Base-by-base conservation (phyloP, 2,113 vertebrate species). In the Forbesichthys papilliferus region DNA sequence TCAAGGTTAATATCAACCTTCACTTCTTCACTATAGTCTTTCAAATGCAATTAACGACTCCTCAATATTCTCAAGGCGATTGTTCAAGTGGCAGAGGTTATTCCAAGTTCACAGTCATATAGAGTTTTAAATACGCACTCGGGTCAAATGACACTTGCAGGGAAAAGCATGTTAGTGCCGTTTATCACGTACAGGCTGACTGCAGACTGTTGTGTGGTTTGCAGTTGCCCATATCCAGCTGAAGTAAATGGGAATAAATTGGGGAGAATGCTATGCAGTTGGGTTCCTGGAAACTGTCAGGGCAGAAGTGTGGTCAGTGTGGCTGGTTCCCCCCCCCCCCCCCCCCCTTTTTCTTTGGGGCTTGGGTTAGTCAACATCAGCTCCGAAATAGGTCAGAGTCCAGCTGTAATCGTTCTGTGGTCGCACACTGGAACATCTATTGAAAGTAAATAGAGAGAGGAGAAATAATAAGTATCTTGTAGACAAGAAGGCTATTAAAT, bases 361-460 rank as follows among this genome's bases (percentile, higher is more conserved):
- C 90, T 86, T 71, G 86, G 89, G 79, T 81, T 85, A 64, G 82
- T 87, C 82, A 75, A 88, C 84, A 83, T 89, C 77, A 71, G 85
- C 84, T 91, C 82, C 86, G 84, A 91, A 90, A 91, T 89, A 89
- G 88, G 84, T 87, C 79, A 64, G 64, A 71, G 72, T 86, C 77
- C 80, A 89, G 87, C 86, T 89, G 89, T 82, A 88, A 85, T 61
- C 55, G 72, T 75, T 80, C 74, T 91, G 88, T 20, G 88, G 92
- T 86, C 47, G 42, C 68, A 70, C 73, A 73, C 57, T 73, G 75
- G 83, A 86, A 87, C 80, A 87, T 90, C 78, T 84, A 86, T 66
- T 1, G 61, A 79, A 73, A 82, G 72, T 3, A 71, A 84, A 84
- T 78, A 82, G 53, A 77, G 69, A 10, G 71, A 55, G 48, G 69